A percentile compares a stretch with the other conserved stretches of the same genome.
These are phyloP conservation scores for Dusona sp. DNA, from an alignment of 2,888 invertebrate species.

Conservation along the genomic window DNA sequence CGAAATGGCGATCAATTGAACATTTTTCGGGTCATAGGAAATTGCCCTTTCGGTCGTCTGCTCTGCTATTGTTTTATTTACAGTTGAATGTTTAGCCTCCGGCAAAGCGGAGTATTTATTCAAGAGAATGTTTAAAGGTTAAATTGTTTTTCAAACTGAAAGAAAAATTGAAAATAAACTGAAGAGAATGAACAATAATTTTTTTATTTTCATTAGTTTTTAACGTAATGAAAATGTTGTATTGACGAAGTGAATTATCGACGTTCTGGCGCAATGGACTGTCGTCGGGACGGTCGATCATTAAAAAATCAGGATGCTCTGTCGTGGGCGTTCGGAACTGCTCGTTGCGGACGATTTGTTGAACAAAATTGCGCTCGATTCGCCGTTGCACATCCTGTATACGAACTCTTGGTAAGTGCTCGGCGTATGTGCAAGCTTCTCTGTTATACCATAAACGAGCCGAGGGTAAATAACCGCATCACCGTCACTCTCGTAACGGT, in stretches of 20 bases:
- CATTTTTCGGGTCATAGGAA: neutral
- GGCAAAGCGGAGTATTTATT: constrained; percentile 30
- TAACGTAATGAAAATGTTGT: neutral
- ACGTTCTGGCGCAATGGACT: neutral
- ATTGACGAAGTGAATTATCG: neutral
- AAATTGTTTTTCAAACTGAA: neutral
- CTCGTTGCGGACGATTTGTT: constrained; percentile 44
- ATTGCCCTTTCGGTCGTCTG: neutral
- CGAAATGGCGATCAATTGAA: neutral
- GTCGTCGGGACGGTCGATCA: neutral
- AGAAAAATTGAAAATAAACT: constrained; percentile 17
- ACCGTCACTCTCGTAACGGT: constrained; percentile 60
- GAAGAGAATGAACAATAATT: neutral
- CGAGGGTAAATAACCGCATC: constrained; percentile 60
- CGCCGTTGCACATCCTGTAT: constrained; percentile 16
- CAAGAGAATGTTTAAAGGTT: constrained; percentile 39
- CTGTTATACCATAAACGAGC: constrained; percentile 51
- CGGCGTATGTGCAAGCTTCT: constrained; percentile 28
- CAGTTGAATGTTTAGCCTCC: neutral
- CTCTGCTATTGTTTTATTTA: constrained; percentile 36
- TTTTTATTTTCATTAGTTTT: neutral
- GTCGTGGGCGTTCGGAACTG: constrained; percentile 21
- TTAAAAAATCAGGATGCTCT: constrained; percentile 41
- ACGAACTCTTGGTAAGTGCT: neutral
- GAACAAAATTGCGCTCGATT: constrained; percentile 41